Base-by-base conservation (phyloP, 2,888 invertebrate species). In the Petrolisthes cinctipes region DNA sequence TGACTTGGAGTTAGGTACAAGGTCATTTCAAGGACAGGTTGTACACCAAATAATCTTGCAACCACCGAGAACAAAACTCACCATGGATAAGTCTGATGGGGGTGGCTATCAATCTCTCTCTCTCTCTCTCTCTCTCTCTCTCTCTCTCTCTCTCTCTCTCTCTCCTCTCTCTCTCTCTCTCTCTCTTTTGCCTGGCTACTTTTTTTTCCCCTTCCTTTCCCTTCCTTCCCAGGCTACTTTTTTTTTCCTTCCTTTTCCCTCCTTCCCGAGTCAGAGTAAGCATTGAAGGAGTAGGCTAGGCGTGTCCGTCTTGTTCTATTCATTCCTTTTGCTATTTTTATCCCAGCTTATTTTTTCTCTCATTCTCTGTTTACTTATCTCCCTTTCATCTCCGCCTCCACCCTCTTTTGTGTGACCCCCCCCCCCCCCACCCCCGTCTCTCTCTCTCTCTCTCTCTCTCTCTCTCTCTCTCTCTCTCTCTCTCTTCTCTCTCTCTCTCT, bases 401-500 rank as follows among this genome's bases (percentile, higher is more conserved):
- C 37, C 37, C 37, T 37, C 37, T 37, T 37, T 37, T 37, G 37
- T 37, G 37, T 20, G 20, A 53, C 4, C 4, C n/a, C 56, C 4
- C 79, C 53, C n/a, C 5, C n/a, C 53, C 54, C 2, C 37, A 1
- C 37, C 2, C 37, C 2, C 37, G n/a, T 37, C 37, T 37, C 37
- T 37, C 37, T 37, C 56, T n/a, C 56, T 57, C 37, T 57, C 20
- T 68, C 68, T 37, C 82, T 68, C 66, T 23, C 68, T 68, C 82
- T 66, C 37, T 51, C 68, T 82, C 82, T 61, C 81, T 68, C 51
- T 66, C 82, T 68, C 68, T 66, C 82, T 68, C 14, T 51, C 68
- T 68, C 82, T 68, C 68, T 66, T 11, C 61, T 11, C 61, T 11
- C 61, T 11, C 61, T 11, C 61, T 11, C 61, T 11, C 61, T 11